These are phyloP conservation scores for Drosophila merina DNA, from an alignment of 2,888 invertebrate species.

Conservation along the genomic window DNA sequence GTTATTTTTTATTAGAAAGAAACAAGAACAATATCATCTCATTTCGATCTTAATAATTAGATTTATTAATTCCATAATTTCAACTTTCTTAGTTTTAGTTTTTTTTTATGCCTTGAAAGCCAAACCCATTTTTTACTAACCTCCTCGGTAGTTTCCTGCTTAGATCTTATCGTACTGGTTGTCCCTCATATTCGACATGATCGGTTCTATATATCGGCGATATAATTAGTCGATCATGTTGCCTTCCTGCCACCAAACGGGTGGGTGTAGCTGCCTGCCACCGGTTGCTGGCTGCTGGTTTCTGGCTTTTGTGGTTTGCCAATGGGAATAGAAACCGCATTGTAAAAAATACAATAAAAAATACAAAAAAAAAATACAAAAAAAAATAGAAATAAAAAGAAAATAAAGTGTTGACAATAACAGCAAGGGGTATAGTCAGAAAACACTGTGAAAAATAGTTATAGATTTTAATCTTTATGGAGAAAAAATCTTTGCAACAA, in stretches of 20 bases:
- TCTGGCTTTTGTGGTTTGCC: neutral
- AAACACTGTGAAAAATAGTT: neutral
- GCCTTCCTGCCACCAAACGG: constrained; percentile 2
- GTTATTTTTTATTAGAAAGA: no score
- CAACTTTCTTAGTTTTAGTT: neutral
- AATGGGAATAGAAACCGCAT: constrained; percentile 11
- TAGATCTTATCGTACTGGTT: constrained; percentile 39
- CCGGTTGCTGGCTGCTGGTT: no score
- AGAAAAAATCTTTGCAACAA: no score
- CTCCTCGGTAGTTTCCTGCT: constrained; percentile 27
- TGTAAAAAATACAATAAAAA: neutral
- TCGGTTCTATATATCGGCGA: constrained; percentile 8
- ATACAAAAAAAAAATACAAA: neutral
- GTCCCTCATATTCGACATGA: constrained; percentile 20
- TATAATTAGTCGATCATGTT: constrained; percentile 15
- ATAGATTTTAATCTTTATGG: neutral
- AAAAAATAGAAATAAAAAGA: neutral
- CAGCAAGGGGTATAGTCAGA: constrained; percentile 1
- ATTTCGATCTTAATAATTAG: neutral
- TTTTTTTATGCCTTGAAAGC: neutral
- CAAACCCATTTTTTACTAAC: constrained; percentile 23
- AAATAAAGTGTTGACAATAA: constrained; percentile 11
- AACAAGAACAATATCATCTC: no score
- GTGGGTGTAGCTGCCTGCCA: constrained; percentile 19
- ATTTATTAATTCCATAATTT: neutral